phyloP scores from a whole-genome alignment of 2,888 invertebrate species.

The Anthophora plumipes region DNA sequence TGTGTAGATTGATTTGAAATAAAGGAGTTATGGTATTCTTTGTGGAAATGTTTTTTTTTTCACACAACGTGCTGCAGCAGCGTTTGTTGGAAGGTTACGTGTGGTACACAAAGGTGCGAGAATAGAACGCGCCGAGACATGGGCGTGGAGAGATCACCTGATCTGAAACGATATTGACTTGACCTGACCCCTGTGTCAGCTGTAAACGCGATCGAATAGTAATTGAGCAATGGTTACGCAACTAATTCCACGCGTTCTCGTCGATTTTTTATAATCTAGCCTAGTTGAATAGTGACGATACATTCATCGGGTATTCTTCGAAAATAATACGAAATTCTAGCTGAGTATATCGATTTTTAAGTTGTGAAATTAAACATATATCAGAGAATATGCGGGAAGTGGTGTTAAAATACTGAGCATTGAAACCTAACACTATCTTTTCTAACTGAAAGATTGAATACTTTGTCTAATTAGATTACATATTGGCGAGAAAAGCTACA shows the following conservation, averaged over 20 bases:
- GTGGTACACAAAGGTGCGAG: background rate
- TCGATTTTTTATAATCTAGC: background rate
- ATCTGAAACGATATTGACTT: conserved; percentile 19
- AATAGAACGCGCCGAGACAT: background rate
- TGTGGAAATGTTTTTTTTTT: too few relatives aligned
- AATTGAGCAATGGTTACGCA: background rate
- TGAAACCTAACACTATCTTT: too few relatives aligned
- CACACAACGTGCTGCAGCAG: too few relatives aligned
- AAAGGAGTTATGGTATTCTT: too few relatives aligned
- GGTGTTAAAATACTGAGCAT: too few relatives aligned
- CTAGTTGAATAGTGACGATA: background rate
- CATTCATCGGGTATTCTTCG: background rate
- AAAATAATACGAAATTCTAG: too few relatives aligned
- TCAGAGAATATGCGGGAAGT: too few relatives aligned
- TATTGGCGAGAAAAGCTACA: background rate
- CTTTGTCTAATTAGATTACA: too few relatives aligned
- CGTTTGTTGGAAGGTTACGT: background rate
- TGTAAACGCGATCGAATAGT: background rate
- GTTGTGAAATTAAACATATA: too few relatives aligned
- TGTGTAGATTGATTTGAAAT: too few relatives aligned
- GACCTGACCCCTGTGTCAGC: background rate
- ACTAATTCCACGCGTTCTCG: background rate
- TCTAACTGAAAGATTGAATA: too few relatives aligned
- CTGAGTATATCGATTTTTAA: too few relatives aligned
- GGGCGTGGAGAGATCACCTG: conserved; percentile 21